Base-by-base conservation (phyloP, 2,113 vertebrate species). In the Microtus richardsoni region DNA sequence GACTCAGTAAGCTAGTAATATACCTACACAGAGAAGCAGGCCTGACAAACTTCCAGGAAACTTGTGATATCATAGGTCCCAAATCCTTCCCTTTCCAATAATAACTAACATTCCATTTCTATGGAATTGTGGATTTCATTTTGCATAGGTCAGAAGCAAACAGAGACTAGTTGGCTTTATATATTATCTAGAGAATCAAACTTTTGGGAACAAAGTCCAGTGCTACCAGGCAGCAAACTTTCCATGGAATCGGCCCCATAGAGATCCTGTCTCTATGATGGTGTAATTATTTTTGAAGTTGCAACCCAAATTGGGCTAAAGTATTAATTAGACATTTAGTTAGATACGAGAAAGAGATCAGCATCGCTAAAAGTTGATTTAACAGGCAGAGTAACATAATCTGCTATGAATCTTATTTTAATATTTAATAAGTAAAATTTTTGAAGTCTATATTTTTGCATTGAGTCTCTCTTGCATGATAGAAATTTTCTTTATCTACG, bases 391-490 rank as follows among this genome's bases (percentile, higher is more conserved):
- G 7, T 54, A 7, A 28, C 41, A 19, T 86, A 64, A 54, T n/a
- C 12, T 80, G 28, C 12, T 54, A 0, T 79, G 22, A 74, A 94
- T 16, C 39, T 41, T 12, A 71, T 26, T 88, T 90, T 82, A 86
- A 77, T 89, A 47, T 77, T 91, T 77, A 36, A 47, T 73, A 44
- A 47, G 82, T 82, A 24, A 82, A 39, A 70, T 91, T 80, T 95
- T 47, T 88, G 28, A 3, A 66, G 2, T 82, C 85, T 85, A 6
- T 93, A 54, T 19, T 89, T 92, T 89, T 89, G 62, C 26, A 52
- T 39, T 28, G 13, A 58, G 12, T 44, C 4, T 80, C 3, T 28
- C 7, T 22, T 82, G 2, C 21, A 74, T 52, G 26, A 60, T 58
- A 75, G 41, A 36, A 60, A 77, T 73, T 95, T 66, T 30, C 17